Evolutionary conservation across 2,113 vertebrate genomes (phyloP).

Genomic region (Oncorhynchus mykiss): DNA sequence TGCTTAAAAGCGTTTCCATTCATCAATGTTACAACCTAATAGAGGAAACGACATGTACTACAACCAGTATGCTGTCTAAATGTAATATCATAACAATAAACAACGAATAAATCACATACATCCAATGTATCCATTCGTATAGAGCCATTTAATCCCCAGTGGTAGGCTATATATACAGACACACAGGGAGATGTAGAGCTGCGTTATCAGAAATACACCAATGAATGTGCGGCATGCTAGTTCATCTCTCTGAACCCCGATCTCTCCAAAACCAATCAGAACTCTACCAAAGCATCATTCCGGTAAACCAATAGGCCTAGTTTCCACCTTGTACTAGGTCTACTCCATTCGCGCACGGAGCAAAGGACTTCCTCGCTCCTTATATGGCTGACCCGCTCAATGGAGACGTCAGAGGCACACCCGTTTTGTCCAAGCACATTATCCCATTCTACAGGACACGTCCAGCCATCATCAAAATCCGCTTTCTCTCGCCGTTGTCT

Average conservation of each 20-base stretch:
- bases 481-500: conserved; percentile 64
- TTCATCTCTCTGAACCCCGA: too few species aligned
- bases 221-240: not conserved
- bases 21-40: not conserved
- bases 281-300: conserved; percentile 41
- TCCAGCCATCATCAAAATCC: conserved; percentile 71
- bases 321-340: not conserved
- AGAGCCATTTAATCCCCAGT: not conserved
- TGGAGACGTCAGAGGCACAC: conserved; percentile 81
- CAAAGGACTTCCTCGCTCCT: conserved; percentile 76
- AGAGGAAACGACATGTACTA: not conserved
- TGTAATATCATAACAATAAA: not conserved
- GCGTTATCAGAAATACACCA: not conserved
- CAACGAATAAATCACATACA: not conserved
- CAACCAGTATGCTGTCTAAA: not conserved
- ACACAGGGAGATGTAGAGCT: not conserved
- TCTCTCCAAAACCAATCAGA: not conserved
- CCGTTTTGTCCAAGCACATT: conserved; percentile 84
- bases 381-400: conserved; percentile 79
- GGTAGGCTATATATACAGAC: not conserved
- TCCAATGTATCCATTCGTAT: not conserved
- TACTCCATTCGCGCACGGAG: conserved; percentile 64
- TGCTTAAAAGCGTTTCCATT: not conserved
- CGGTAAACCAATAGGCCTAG: conserved; percentile 63
- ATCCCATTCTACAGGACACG: conserved; percentile 81